phyloP scores from a whole-genome alignment of 2,797 vertebrate species.

The Crax fasciolata region DNA sequence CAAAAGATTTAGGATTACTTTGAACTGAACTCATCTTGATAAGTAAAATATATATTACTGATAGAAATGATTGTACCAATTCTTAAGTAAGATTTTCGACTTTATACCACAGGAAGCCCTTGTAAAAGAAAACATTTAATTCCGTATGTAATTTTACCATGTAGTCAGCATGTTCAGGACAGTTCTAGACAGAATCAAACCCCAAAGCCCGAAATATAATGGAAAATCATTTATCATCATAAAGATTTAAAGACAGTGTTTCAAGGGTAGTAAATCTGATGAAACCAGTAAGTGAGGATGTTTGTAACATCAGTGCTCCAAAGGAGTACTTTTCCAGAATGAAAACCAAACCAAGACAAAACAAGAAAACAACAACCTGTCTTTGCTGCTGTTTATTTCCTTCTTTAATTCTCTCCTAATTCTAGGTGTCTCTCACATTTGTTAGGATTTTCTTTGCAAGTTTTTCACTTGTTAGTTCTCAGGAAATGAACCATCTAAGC shows the following conservation, averaged over 20 bases:
- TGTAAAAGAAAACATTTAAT: not conserved
- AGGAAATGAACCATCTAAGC: not conserved
- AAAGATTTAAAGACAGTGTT: not conserved
- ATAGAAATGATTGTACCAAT: not conserved
- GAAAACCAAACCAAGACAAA: not conserved
- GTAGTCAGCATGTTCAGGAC: not conserved
- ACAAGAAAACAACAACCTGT: not conserved
- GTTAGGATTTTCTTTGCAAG: not conserved
- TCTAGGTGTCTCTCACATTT: not conserved
- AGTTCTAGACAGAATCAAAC: not conserved
- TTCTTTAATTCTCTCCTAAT: conserved; percentile 7
- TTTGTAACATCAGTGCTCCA: not conserved
- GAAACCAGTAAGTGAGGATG: not conserved
- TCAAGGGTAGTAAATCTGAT: not conserved
- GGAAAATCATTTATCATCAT: not conserved
- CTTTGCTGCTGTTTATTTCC: not conserved
- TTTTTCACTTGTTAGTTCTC: conserved; percentile 3
- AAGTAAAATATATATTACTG: not conserved
- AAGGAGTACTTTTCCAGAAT: not conserved
- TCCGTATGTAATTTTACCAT: not conserved
- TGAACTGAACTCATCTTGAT: not conserved
- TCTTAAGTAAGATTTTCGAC: not conserved
- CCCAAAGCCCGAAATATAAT: not conserved
- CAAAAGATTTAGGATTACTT: conserved; percentile 7
- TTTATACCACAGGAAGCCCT: not conserved